Evolutionary conservation across 2,888 invertebrate species (phyloP), one percentile per base, ranked within the genome.

Genomic region (Acleris literana): DNA sequence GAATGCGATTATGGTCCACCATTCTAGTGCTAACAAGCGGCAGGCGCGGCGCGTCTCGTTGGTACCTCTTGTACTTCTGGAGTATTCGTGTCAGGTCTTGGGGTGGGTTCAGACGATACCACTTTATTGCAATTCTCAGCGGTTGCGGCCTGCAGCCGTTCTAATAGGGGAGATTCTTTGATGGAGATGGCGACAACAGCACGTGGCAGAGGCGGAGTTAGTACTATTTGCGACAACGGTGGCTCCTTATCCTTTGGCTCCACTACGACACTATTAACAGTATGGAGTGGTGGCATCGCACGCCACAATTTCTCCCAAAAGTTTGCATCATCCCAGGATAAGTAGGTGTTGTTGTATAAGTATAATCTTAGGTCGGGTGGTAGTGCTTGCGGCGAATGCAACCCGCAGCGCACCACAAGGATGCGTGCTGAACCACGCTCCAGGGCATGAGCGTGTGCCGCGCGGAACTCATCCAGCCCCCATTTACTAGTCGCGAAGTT

Each of bases 391-490:
- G 48, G 49, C 11, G 54, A 39, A 39, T n/a, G 49, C 60, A 64
- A 49, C 11, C 55, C 33, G 29, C 54, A 49, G 16, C 39, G 64
- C 55, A 64, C 25, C 5, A 64, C 59, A 39, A 63, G 52, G 20
- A 58, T 18, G 18, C 58, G 52, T 18, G 63, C 62, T 11, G 62
- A 59, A n/a, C 54, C 62, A 49, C 96, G 95, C 1, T 95, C 95
- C 69, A 94, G 94, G 11, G 66, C 55, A 29, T 51, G 68, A 54
- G 57, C 53, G 46, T 61, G 96, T 84, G 0, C 96, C 95, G 73
- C 95, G 93, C n/a, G 92, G 29, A 63, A 67, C 93, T 78, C 97
- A 95, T 0, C 96, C 96, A 0, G 95, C 93, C 78, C 95, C 94
- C 9, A 94, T 93, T 61, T 43, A 43, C 55, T 55, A 16, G 20